phyloP scores from a whole-genome alignment of 2,888 invertebrate species.

The Cremastobaeus sp. region DNA sequence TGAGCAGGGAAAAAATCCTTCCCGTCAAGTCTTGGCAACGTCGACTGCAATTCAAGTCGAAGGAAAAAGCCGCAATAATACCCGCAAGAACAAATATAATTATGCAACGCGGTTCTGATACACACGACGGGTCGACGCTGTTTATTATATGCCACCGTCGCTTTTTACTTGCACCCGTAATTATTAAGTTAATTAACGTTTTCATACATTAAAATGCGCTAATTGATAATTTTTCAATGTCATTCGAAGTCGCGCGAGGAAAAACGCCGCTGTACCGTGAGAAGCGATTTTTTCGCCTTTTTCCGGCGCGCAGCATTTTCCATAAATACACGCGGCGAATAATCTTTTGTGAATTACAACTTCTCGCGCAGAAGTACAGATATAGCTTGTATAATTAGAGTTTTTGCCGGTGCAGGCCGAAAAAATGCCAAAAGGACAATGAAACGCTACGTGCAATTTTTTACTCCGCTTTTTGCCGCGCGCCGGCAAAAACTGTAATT shows the following conservation, averaged over 20 bases:
- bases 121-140: background rate
- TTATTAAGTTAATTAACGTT: conserved; percentile 8
- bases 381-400: conserved; percentile 53
- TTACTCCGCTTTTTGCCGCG: conserved; percentile 22
- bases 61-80: conserved; percentile 22
- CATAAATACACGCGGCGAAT: conserved; percentile 43
- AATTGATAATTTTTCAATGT: conserved; percentile 29
- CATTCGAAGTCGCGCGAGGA: background rate
- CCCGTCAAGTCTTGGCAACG: conserved; percentile 32
- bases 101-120: conserved; percentile 39
- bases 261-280: conserved; percentile 5
- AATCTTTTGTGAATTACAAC: conserved; percentile 54
- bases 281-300: conserved; percentile 16
- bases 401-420: conserved; percentile 34
- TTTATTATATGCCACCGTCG: background rate
- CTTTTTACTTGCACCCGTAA: conserved; percentile 24
- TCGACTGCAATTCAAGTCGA: conserved; percentile 24
- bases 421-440: conserved; percentile 31
- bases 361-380: conserved; percentile 45
- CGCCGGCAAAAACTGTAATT: conserved; percentile 43
- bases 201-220: conserved; percentile 1
- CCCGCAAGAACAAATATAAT: conserved; percentile 49
- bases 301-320: conserved; percentile 45
- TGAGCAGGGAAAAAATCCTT: conserved; percentile 40
- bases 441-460: conserved; percentile 51